Evolutionary conservation across 1,140 invertebrate species (phyloP).

Genomic region (Eumaeus atala): DNA sequence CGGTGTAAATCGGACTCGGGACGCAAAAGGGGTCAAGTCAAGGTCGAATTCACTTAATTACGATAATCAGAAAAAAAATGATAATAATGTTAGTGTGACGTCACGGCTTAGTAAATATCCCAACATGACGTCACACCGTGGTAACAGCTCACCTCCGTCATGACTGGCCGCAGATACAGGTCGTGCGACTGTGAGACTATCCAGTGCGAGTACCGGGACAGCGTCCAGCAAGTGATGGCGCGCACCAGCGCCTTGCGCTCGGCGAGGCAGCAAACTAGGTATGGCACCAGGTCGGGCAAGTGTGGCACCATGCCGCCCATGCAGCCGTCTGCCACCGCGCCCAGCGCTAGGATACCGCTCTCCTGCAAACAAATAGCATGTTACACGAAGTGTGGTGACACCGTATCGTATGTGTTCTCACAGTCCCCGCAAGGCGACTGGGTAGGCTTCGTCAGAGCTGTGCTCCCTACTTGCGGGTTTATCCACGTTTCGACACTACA

Average conservation of each 20-base stretch:
- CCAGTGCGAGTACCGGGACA: conserved; percentile 98
- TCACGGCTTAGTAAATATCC: background rate
- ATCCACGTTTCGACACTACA: too few relatives aligned
- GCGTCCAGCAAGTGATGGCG: conserved; percentile 99
- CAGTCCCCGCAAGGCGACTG: too few relatives aligned
- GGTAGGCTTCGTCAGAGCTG: too few relatives aligned
- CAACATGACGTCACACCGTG: background rate
- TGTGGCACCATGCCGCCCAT: conserved; percentile 98
- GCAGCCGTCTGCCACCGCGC: conserved; percentile 99
- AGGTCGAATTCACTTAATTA: too few relatives aligned
- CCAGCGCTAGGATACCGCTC: conserved; percentile 94
- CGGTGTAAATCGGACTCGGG: too few relatives aligned
- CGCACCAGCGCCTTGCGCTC: conserved; percentile 97
- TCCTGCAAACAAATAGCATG: conserved; percentile 71
- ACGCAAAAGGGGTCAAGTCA: too few relatives aligned
- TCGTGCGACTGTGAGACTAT: conserved; percentile 96
- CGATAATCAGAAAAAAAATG: too few relatives aligned
- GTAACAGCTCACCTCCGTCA: conserved; percentile 86
- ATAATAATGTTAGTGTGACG: background rate
- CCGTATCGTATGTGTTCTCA: too few relatives aligned
- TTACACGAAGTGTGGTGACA: too few relatives aligned
- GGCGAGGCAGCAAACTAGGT: conserved; percentile 92
- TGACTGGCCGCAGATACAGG: conserved; percentile 93
- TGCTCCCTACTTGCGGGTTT: too few relatives aligned
- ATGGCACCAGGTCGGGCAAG: conserved; percentile 96